Evolutionary conservation across 1,140 invertebrate genomes (phyloP), one percentile per base, ranked within the genome.

Genomic region (Physella acuta): DNA sequence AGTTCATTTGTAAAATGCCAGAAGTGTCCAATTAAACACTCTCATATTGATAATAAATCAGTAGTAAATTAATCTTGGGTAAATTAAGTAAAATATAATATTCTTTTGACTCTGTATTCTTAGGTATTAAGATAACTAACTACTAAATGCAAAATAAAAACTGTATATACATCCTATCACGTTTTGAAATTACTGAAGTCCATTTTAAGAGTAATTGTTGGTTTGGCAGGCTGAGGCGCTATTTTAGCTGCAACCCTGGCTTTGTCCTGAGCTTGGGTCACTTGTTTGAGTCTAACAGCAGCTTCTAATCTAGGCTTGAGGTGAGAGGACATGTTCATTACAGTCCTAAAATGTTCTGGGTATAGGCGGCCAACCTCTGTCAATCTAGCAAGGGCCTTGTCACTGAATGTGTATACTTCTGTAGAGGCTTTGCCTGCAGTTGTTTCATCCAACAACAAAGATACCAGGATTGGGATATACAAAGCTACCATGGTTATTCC

Each of bases 161-260:
- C n/a, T n/a, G n/a, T n/a, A n/a, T n/a, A n/a, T n/a, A n/a, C n/a
- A n/a, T n/a, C n/a, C n/a, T n/a, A 39, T 63, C 61, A 76, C 61
- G 71, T 73, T 34, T 79, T 73, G 71, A 83, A 98, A 87, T 97
- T 95, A 76, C 94, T 94, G 82, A 98, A 98, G 85, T 97, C 93
- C 24, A 94, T 97, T 88, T 96, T 97, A 55, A 98, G 88, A 84
- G 95, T 94, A 77, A 98, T 98, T 14, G 93, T 91, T 60, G 93
- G 92, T 58, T 81, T 81, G n/a, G 88, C 85, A 76, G 90, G 89
- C 62, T 86, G 87, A 34, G 80, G 44, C 85, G 83, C 76, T 89
- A 80, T 52, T 85, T 80, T 70, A 75, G 80, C 75, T 8, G 71
- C 71, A 52, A 71, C 61, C 62, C 79, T 85, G 68, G 87, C 85